Base-by-base conservation (phyloP, 92 coral and sea anemone species). In the Zoanthus sociatus region DNA sequence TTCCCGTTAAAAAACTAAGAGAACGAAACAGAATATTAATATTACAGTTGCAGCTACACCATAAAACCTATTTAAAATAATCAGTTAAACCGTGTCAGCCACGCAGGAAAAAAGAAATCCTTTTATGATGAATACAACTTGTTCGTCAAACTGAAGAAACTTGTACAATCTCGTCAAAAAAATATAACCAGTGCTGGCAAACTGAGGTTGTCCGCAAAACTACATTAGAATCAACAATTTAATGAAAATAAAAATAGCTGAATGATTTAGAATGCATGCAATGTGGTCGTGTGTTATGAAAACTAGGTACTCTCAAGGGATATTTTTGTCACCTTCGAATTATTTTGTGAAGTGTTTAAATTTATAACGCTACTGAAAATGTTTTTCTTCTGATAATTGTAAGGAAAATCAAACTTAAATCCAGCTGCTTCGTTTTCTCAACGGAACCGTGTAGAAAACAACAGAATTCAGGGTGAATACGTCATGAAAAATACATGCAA, bases 401-500 rank as follows among this genome's bases (percentile, higher is more conserved):
- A 15, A 78, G 37, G 37, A 78, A 61, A 78, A 9, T 42, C 16
- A 9, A 9, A 9, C 16, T 6, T n/a, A 37, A 33, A 17, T 6
- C 32, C 53, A 16, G 6, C 18, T 50, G 21, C 71, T 66, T 64
- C 63, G 54, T 31, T 37, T 67, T 67, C 61, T 20, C 60, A 9
- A 14, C 20, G 14, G 13, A 81, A 2, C 30, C 60, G 45, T 31
- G 31, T 26, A 6, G 17, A 74, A 81, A 81, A 67, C 85, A 12
- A 42, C 67, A 47, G 74, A 66, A 21, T 9, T 5, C n/a, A 45
- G 21, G 44, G 6, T n/a, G 13, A 58, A 81, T 20, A 66, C 85
- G 85, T 81, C 85, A 81, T 81, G 54, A 81, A 81, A 81, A 81
- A 81, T 81, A 81, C 75, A 81, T 81, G 85, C 60, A 14, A 61